Percentiles rank a stretch among this genome's conserved stretches.
Conservation (phyloP, 2,888 invertebrate species). For the Eueremaeus valkanovi region DNA sequence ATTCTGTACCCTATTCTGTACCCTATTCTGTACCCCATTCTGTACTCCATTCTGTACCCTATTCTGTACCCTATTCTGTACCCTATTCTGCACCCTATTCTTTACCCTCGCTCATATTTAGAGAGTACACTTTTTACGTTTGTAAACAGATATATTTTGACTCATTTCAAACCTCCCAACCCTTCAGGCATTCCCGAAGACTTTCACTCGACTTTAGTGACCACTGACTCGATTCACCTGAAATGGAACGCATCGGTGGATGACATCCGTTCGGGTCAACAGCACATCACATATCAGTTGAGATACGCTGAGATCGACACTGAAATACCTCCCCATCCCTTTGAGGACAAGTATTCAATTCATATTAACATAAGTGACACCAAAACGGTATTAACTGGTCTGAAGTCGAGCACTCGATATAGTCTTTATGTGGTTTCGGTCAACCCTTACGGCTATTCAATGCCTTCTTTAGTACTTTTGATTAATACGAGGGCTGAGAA, state of each 20-base stretch:
- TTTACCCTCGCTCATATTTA: no score
- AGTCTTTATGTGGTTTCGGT: slow-evolving; percentile 73
- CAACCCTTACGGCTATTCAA: slow-evolving; percentile 71
- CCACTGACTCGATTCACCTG: slow-evolving; percentile 61
- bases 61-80: no score
- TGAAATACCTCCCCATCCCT: slow-evolving; percentile 40
- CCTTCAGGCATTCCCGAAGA: slow-evolving; percentile 61
- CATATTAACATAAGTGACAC: slow-evolving; percentile 43
- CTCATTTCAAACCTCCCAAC: no score
- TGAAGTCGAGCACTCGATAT: slow-evolving; percentile 68
- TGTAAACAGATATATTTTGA: no score
- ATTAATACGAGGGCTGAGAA: slow-evolving; percentile 61
- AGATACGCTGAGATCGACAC: background rate
- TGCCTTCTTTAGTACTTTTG: slow-evolving; percentile 74
- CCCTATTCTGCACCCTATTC: no score
- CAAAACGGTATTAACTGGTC: slow-evolving; percentile 56
- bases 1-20: no score
- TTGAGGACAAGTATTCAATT: slow-evolving; percentile 42
- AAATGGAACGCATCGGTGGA: slow-evolving; percentile 67
- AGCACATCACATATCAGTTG: slow-evolving; percentile 68
- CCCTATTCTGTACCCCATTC: no score
- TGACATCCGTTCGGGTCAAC: slow-evolving; percentile 63
- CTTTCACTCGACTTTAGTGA: slow-evolving; percentile 63
- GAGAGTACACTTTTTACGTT: no score
- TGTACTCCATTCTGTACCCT: no score